Evolutionary conservation across 1,140 invertebrate species (phyloP).

Genomic region (Danaus plexippus): DNA sequence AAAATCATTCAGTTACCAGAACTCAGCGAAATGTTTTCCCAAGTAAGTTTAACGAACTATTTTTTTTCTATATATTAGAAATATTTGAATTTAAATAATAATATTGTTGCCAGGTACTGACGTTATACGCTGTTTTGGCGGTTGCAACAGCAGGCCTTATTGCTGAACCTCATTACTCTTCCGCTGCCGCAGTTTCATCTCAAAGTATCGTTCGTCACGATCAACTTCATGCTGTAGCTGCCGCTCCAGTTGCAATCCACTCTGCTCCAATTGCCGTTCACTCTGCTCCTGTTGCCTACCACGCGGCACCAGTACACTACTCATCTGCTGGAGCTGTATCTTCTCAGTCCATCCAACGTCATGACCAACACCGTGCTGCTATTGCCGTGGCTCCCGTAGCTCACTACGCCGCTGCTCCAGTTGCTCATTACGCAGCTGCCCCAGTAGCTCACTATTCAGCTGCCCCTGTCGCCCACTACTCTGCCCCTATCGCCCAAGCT

Average conservation of each 20-base stretch:
- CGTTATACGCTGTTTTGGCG: no score
- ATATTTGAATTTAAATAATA: no score
- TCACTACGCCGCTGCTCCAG: conserved; percentile 18
- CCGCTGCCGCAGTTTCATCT: no score
- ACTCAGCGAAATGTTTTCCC: neutral
- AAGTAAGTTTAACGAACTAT: no score
- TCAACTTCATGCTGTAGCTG: conserved; percentile 39
- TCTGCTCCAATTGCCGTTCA: conserved; percentile 41
- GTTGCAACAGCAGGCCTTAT: no score
- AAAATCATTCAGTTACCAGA: conserved; percentile 14
- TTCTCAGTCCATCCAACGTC: conserved; percentile 34
- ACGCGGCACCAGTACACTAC: conserved; percentile 20
- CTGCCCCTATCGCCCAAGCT: no score
- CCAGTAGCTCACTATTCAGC: conserved; percentile 17
- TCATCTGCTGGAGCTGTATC: conserved; percentile 29
- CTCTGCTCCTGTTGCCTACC: conserved; percentile 3
- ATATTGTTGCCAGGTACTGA: no score
- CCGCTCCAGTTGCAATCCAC: conserved; percentile 23
- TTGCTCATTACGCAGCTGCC: conserved; percentile 3
- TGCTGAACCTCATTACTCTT: no score
- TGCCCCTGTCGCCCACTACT: conserved; percentile 18
- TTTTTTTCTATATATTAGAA: no score
- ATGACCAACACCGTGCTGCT: conserved; percentile 26
- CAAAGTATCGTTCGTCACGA: no score
- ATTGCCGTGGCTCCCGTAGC: conserved; percentile 7